Conservation (phyloP, 2,113 vertebrate species). For the Ellobius talpinus region DNA sequence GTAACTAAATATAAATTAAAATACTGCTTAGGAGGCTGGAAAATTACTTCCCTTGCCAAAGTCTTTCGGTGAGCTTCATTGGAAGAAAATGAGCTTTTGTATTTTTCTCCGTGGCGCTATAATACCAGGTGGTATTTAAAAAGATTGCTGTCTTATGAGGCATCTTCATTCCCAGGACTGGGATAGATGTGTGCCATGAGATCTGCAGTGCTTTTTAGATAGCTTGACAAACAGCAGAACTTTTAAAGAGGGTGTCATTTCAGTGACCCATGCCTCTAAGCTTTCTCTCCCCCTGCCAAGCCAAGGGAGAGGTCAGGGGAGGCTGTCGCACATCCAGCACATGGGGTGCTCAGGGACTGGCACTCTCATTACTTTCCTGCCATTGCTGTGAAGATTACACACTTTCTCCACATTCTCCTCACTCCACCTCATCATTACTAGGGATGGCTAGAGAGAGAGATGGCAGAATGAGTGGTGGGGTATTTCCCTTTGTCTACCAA, state of each 20-base stretch:
- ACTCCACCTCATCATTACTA: not conserved
- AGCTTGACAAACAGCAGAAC: not conserved
- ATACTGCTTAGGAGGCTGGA: not conserved
- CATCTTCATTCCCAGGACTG: not conserved
- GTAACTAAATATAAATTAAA: constrained; percentile 41
- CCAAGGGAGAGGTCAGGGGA: not conserved
- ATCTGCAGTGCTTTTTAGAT: not conserved
- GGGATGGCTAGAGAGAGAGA: not conserved
- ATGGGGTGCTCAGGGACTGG: not conserved
- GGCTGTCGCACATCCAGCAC: not conserved
- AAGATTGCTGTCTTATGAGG: not conserved
- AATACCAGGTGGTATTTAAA: not conserved
- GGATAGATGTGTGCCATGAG: not conserved
- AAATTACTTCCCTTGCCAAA: not conserved
- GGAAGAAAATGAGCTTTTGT: constrained; percentile 3
- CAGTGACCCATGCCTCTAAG: not conserved
- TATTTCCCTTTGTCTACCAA: not conserved
- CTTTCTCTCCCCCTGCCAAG: not conserved
- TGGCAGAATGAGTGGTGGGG: not conserved
- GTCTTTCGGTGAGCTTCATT: not conserved
- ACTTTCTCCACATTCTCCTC: not conserved
- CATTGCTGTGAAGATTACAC: not conserved
- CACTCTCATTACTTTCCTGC: not conserved
- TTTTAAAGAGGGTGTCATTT: not conserved
- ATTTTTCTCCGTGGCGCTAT: not conserved